Conservation (phyloP, 2,797 vertebrate species). For the Falco columbarius region DNA sequence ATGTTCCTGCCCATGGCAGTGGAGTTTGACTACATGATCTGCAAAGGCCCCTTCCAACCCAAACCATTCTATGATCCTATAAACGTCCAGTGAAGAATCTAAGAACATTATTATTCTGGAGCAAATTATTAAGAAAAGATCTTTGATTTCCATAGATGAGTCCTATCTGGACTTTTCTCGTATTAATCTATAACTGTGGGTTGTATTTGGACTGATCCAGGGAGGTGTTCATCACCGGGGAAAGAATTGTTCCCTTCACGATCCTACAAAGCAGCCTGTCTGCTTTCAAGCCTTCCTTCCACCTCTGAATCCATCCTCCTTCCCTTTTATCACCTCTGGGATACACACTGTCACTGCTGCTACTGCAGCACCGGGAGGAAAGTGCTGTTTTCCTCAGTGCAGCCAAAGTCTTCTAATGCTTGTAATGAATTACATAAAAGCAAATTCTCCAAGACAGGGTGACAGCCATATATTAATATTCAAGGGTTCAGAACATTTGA, state of each 20-base stretch:
- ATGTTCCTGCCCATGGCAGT: background rate
- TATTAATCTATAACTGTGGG: background rate
- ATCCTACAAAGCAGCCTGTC: background rate
- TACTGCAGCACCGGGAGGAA: background rate
- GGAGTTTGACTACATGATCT: background rate
- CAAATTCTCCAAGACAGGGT: background rate
- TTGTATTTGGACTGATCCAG: background rate
- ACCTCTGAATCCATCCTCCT: constrained; percentile 34
- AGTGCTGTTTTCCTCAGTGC: background rate
- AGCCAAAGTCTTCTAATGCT: constrained; percentile 13
- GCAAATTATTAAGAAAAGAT: background rate
- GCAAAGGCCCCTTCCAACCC: background rate
- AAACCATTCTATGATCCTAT: background rate
- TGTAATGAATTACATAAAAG: background rate
- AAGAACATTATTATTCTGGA: background rate
- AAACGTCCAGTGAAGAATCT: background rate
- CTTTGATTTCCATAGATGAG: background rate
- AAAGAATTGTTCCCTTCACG: background rate
- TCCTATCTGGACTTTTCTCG: background rate
- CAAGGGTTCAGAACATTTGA: background rate
- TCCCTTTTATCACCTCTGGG: background rate
- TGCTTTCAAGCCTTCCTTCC: constrained; percentile 40
- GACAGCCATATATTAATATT: background rate
- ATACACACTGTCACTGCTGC: constrained; percentile 32
- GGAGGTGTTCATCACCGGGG: background rate